phyloP scores from a whole-genome alignment of 2,888 invertebrate genomes.

The Netelia melanura region DNA sequence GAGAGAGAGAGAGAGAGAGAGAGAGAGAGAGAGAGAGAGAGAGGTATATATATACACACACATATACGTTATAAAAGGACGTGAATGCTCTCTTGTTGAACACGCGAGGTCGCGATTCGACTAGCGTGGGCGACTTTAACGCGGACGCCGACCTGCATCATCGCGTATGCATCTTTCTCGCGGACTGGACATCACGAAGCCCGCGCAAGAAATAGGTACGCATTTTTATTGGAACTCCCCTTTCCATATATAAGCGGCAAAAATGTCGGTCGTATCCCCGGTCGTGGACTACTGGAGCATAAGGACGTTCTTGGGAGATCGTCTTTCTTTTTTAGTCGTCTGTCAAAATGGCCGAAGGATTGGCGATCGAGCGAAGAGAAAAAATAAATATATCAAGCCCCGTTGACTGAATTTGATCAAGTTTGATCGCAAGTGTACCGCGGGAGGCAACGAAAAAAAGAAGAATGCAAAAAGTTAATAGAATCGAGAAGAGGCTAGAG shows the following conservation, averaged over 20 bases:
- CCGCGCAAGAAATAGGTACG: constrained; percentile 13
- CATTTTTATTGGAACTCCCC: constrained; percentile 1
- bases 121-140: constrained; percentile 69
- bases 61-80: constrained; percentile 46
- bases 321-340: no score
- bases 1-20: no score
- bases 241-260: background rate
- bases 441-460: constrained; percentile 2
- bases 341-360: background rate
- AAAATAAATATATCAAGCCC: no score
- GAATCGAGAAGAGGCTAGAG: constrained; percentile 29
- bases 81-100: constrained; percentile 73
- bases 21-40: no score
- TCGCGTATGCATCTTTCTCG: constrained; percentile 49
- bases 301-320: background rate
- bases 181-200: constrained; percentile 47
- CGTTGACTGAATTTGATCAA: constrained; percentile 20
- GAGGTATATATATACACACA: background rate
- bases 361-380: no score
- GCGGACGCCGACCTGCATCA: constrained; percentile 62
- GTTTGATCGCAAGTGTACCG: background rate
- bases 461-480: constrained; percentile 19
- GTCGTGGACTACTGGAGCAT: background rate
- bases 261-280: background rate
- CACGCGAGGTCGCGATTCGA: constrained; percentile 76